Evolutionary conservation across 2,888 invertebrate species (phyloP).

Genomic region (Heteropelma amictum): DNA sequence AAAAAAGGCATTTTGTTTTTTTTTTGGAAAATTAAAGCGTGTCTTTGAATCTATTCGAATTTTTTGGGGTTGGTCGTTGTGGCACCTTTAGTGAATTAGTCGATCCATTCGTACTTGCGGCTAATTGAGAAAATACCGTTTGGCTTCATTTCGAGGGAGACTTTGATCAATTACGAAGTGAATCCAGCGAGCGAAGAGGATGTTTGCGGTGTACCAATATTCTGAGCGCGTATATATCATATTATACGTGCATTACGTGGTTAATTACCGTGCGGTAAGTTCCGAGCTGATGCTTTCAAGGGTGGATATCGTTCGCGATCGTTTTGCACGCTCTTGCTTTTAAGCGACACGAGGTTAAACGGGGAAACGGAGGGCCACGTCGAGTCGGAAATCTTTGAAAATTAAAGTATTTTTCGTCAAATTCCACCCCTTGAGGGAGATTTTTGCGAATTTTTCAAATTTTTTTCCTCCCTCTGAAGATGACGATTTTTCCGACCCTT

Average conservation of each 20-base stretch:
- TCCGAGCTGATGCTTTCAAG: background rate
- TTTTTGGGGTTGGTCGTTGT: background rate
- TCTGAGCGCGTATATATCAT: too few relatives aligned
- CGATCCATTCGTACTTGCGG: background rate
- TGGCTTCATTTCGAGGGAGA: background rate
- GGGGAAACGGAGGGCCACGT: too few relatives aligned
- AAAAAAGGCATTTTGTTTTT: too few relatives aligned
- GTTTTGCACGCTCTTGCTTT: background rate
- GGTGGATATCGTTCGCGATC: background rate
- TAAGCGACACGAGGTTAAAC: too few relatives aligned
- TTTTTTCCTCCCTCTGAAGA: too few relatives aligned
- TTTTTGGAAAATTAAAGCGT: too few relatives aligned
- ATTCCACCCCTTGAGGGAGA: too few relatives aligned
- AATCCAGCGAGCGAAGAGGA: background rate
- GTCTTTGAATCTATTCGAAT: too few relatives aligned
- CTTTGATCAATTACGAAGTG: slow-evolving; percentile 20
- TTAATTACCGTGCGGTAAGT: slow-evolving; percentile 30
- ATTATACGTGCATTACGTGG: background rate
- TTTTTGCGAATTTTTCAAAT: too few relatives aligned
- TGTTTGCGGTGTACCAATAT: background rate
- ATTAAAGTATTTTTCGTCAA: too few relatives aligned
- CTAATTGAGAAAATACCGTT: background rate
- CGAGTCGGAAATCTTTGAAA: too few relatives aligned
- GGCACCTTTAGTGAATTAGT: background rate
- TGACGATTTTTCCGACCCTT: too few relatives aligned